Percentiles rank a stretch among this genome's conserved stretches.
phyloP scores from a whole-genome alignment of 2,888 invertebrate genomes.

The Candidula unifasciata region DNA sequence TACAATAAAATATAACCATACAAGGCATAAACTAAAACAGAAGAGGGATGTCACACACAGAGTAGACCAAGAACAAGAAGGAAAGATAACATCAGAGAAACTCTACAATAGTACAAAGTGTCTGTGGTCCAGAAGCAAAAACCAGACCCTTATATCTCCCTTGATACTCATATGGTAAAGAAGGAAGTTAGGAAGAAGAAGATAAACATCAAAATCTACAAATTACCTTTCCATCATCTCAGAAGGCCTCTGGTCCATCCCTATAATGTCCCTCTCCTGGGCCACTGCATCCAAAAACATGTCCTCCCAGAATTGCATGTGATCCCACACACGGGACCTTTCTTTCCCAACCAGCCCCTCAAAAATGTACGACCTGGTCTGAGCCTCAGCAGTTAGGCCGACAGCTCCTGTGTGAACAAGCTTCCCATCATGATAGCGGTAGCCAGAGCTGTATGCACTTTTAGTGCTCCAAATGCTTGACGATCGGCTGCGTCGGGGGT shows the following conservation, averaged over 20 bases:
- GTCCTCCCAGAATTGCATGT: slow-evolving; percentile 96
- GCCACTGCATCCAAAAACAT: slow-evolving; percentile 97
- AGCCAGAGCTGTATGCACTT: slow-evolving; percentile 90
- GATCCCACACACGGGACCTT: slow-evolving; percentile 94
- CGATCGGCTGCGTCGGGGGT: slow-evolving; percentile 85
- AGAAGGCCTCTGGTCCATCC: slow-evolving; percentile 99
- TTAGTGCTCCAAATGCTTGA: slow-evolving; percentile 95
- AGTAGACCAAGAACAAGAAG: no score
- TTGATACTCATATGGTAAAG: no score
- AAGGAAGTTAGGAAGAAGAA: neutral
- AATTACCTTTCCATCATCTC: slow-evolving; percentile 96
- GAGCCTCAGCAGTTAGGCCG: slow-evolving; percentile 90
- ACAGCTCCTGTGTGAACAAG: slow-evolving; percentile 83
- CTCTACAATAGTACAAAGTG: no score
- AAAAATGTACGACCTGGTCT: slow-evolving; percentile 92
- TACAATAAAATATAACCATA: no score
- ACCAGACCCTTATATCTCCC: no score
- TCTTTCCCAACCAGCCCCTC: slow-evolving; percentile 88
- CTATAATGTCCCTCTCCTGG: slow-evolving; percentile 97
- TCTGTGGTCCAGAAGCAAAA: no score
- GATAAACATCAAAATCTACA: neutral
- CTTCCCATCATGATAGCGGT: slow-evolving; percentile 91
- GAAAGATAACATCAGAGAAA: no score
- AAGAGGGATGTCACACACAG: no score
- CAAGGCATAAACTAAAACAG: no score